Base-by-base conservation (phyloP, 2,797 vertebrate genomes). In the Leptodactylus fallax region DNA sequence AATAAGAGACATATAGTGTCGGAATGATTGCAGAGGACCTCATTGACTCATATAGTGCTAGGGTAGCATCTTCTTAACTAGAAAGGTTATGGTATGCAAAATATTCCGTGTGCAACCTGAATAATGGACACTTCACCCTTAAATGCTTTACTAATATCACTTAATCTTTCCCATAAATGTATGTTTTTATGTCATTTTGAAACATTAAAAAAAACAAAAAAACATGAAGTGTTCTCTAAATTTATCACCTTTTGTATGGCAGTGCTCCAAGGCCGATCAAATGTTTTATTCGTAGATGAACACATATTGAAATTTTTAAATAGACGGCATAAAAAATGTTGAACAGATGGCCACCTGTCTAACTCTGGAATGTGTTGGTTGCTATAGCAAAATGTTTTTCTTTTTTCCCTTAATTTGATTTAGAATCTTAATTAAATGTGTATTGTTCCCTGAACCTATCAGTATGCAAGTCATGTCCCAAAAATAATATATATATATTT, bases 261-360 rank as follows among this genome's bases (percentile, higher is more conserved):
- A 87, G 47, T 53, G 65, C 67, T 81, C 86, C 86, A 87, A 79
- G 61, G 49, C 81, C 13, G 53, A 83, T 83, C 81, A 87, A 87
- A 69, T 79, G 27, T 74, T 81, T 80, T 83, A 88, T 63, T 81
- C n/a, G 65, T 55, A 81, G 53, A 82, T 87, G 86, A 85, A 51
- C 87, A 85, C 82, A 81, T 87, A 83, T 76, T 72, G 65, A 53
- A 36, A 58, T 67, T 47, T 85, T 79, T 85, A 61, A 71, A 85
- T 74, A 81, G 65, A 51, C 45, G 69, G 58, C 49, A 55, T 81
- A 1, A 49, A 72, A 47, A 85, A 84, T 85, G 60, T 53, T 45
- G 82, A 88, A 65, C 87, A 88, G 82, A 88, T 88, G 82, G 87
- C 77, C 82, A 85, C 82, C 65, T 88, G 82, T 88, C 65, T 85